These are phyloP conservation scores for Ctenomys sociabilis DNA, from an alignment of 2,113 vertebrate species.

Conservation along the genomic window DNA sequence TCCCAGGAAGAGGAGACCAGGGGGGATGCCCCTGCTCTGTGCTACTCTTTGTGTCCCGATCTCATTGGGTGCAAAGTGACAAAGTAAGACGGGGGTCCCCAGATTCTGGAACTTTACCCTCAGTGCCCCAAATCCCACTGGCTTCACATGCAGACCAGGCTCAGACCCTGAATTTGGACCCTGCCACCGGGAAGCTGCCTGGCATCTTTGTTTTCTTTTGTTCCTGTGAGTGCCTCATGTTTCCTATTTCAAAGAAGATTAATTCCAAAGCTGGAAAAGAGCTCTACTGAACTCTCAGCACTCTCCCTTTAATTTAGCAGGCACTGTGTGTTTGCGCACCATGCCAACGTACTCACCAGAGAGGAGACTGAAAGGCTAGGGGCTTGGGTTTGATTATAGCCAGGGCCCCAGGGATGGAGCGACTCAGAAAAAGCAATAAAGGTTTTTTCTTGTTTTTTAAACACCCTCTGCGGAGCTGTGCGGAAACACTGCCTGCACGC, in stretches of 20 bases:
- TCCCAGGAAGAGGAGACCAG: not conserved
- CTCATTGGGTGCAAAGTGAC: not conserved
- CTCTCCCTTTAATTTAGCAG: not conserved
- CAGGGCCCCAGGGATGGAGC: not conserved
- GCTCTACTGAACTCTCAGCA: not conserved
- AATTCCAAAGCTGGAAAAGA: not conserved
- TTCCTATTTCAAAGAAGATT: constrained; percentile 37
- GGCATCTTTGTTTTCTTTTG: not conserved
- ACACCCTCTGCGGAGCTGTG: constrained; percentile 80
- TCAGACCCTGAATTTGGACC: not conserved
- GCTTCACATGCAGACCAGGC: not conserved
- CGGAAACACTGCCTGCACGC: constrained; percentile 88
- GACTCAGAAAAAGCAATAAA: constrained; percentile 26
- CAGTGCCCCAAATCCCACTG: no score
- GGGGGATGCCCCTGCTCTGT: not conserved
- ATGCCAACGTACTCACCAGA: not conserved
- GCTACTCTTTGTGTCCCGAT: not conserved
- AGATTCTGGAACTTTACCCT: not conserved
- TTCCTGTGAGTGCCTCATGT: not conserved
- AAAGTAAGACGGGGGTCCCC: not conserved
- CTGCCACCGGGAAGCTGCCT: not conserved
- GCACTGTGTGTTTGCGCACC: accelerated
- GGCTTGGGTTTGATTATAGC: not conserved
- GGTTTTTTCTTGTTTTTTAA: not conserved
- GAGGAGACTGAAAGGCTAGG: not conserved